phyloP scores from a whole-genome alignment of 2,888 invertebrate species.

The Tuta absoluta region DNA sequence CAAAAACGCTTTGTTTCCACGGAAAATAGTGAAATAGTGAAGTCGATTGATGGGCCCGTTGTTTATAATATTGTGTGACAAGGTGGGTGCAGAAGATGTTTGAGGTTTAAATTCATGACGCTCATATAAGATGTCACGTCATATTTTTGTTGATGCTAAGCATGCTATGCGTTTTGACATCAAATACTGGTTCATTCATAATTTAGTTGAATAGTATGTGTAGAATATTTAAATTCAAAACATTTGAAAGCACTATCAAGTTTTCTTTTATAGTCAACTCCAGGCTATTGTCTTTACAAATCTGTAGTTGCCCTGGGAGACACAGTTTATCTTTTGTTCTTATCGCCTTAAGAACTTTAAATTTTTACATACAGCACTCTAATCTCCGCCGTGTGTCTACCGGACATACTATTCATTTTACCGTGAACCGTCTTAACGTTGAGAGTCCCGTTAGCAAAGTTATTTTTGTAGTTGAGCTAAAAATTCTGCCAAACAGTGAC shows the following conservation, averaged over 20 bases:
- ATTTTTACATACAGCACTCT: background rate
- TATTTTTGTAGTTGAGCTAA: conserved; percentile 7
- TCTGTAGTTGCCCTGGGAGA: conserved; percentile 47
- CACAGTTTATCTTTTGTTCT: conserved; percentile 62
- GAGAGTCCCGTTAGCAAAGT: background rate
- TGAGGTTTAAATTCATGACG: too few relatives aligned
- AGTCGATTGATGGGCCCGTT: too few relatives aligned
- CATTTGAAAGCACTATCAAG: background rate
- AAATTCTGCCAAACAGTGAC: background rate
- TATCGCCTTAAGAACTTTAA: conserved; percentile 45
- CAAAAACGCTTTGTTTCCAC: too few relatives aligned
- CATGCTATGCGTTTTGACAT: too few relatives aligned
- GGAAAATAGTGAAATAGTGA: too few relatives aligned
- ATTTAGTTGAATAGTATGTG: too few relatives aligned
- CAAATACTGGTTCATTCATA: too few relatives aligned
- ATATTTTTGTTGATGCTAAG: too few relatives aligned
- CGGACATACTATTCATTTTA: background rate
- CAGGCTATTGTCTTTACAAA: conserved; percentile 32
- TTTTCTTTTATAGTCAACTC: conserved; percentile 12
- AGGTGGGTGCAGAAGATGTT: too few relatives aligned
- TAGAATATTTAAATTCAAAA: too few relatives aligned
- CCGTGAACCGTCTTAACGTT: background rate
- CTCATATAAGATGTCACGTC: too few relatives aligned
- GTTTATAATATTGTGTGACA: too few relatives aligned
- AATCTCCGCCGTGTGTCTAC: conserved; percentile 2